Conservation (phyloP, 2,113 vertebrate species). For the Centropristis striata region DNA sequence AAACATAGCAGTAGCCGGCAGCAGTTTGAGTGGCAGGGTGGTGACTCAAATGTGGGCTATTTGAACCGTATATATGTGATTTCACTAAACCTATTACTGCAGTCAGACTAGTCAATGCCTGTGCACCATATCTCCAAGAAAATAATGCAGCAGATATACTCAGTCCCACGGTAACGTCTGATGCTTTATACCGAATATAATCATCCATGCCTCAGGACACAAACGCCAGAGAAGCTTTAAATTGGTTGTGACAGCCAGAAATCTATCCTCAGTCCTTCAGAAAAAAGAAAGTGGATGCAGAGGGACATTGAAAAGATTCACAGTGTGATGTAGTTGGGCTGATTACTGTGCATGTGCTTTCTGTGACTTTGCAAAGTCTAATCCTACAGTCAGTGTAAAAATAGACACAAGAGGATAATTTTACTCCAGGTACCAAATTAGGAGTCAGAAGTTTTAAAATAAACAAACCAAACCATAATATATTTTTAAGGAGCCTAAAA, state of each 20-base stretch:
- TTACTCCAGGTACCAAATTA: not conserved
- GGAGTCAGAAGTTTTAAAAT: not conserved
- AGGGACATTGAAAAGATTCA: not conserved
- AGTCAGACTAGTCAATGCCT: not conserved
- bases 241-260: not conserved
- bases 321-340: not conserved
- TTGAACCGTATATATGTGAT: slow-evolving; percentile 6
- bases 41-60: slow-evolving; percentile 3
- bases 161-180: not conserved
- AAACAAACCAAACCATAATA: not conserved
- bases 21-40: slow-evolving; percentile 2
- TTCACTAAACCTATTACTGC: slow-evolving; percentile 1
- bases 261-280: not conserved
- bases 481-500: too few relatives aligned
- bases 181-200: not conserved
- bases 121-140: not conserved
- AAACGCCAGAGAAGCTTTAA: not conserved
- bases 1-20: not conserved
- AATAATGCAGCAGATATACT: slow-evolving; percentile 6
- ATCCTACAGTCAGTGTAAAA: slow-evolving; percentile 19
- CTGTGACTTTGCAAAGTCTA: slow-evolving; percentile 17
- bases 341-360: not conserved
- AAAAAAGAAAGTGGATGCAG: not conserved
- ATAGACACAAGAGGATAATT: not conserved
- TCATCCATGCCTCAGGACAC: not conserved